Conservation (phyloP, 2,888 invertebrate species). For the Scaptodrosophila latifasciaeformis region DNA sequence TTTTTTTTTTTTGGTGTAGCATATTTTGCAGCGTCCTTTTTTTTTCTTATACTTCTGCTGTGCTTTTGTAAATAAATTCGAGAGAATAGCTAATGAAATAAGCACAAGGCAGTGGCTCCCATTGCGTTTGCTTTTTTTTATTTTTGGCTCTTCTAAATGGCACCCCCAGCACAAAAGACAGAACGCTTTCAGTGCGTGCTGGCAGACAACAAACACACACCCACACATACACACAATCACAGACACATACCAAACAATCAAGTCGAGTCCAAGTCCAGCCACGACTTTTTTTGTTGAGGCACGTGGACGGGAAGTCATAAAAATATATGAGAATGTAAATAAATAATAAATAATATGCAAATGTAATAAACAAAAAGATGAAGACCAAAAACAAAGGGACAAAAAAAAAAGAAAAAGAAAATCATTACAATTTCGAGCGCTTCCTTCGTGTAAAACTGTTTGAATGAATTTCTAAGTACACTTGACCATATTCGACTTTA, state of each 20-base stretch:
- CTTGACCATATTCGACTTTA: conserved; percentile 42
- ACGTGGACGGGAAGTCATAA: conserved; percentile 52
- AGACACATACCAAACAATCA: conserved; percentile 11
- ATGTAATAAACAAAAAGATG: conserved; percentile 62
- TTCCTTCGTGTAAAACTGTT: conserved; percentile 18
- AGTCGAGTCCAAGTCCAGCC: conserved; percentile 29
- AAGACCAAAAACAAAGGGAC: conserved; percentile 31
- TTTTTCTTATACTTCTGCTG: neutral
- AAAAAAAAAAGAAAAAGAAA: conserved; percentile 4
- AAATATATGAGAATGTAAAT: conserved; percentile 56
- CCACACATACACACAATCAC: neutral
- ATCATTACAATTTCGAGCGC: too few species aligned
- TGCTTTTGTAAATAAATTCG: conserved; percentile 31
- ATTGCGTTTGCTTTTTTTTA: conserved; percentile 1
- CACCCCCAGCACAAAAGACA: neutral
- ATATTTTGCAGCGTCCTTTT: conserved; percentile 36
- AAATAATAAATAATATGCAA: conserved; percentile 68
- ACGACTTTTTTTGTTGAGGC: neutral
- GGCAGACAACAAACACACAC: conserved; percentile 6
- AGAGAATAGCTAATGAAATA: conserved; percentile 65
- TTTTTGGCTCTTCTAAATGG: neutral
- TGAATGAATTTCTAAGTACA: conserved; percentile 47
- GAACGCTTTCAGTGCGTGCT: conserved; percentile 1
- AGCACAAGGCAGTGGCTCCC: conserved; percentile 29
- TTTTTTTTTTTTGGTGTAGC: conserved; percentile 30